Base-by-base conservation (phyloP, 2,888 invertebrate species). In the Chaitophorus viminalis region DNA sequence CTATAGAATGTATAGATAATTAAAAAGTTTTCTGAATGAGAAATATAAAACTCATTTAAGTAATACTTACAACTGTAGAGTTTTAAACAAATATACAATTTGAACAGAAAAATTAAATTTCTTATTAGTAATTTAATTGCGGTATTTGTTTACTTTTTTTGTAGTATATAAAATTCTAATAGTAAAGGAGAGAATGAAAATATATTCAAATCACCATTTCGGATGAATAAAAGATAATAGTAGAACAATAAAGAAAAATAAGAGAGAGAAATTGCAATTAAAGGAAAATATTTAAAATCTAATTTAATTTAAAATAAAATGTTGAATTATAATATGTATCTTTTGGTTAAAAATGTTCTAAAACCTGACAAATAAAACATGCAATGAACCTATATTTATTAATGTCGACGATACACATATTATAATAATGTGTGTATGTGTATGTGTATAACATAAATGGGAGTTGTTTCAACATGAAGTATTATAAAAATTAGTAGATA, bases 91-190 rank as follows among this genome's bases (percentile, higher is more conserved):
- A 74, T 54, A n/a, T 33, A 33, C 21, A 39, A 60, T 75, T 83
- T 75, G 9, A 83, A 36, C 18, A 60, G 29, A 18, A 39, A 65
- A 65, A 75, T 75, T 6, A 65, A 83, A 83, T 82, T 54, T 54
- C 54, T 82, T 74, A 74, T 75, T 76, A 83, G n/a, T 83, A 75
- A 60, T 65, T 75, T 83, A 75, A 60, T 65, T 75, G 18, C 25
- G 8, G 25, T 3, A 39, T 76, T 46, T 65, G 31, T 84, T 84
- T 84, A 39, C 14, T 75, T 84, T 65, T 29, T 46, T 75, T 31
- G 14, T 31, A 9, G 60, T 65, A 4, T 76, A 14, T 75, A 14
- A 21, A 60, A 60, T 60, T 25, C 60, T 21, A 60, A 9, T 70
- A 8, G 25, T 65, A 65, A 29, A 52, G 31, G 25, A 84, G 14